phyloP scores from a whole-genome alignment of 30 jellyfish, hydroid and myxozoan genomes.

The Hydractinia echinata region DNA sequence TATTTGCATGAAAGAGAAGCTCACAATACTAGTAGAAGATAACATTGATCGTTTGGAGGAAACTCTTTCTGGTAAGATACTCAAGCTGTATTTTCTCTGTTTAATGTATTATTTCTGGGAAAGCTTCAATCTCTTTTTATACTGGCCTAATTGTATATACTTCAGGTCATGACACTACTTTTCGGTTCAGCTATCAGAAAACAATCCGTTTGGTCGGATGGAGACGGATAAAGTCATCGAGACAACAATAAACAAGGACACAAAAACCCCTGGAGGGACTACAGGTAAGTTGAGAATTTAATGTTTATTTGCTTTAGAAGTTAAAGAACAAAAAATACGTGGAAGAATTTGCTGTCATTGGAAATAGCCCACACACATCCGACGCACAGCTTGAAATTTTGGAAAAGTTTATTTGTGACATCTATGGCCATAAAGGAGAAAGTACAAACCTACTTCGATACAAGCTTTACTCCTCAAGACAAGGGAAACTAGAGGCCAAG shows the following conservation, averaged over 20 bases:
- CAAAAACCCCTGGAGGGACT: constrained; percentile 46
- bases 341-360: constrained; percentile 18
- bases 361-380: constrained; percentile 11
- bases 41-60: constrained; percentile 23
- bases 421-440: constrained; percentile 25
- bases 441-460: constrained; percentile 29
- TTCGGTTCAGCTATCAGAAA: constrained; percentile 35
- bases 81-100: too few relatives aligned
- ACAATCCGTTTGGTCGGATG: constrained; percentile 46
- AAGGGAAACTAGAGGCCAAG: constrained; percentile 21
- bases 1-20: constrained; percentile 2
- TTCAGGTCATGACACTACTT: too few relatives aligned
- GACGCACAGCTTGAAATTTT: background rate
- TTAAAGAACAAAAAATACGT: constrained; percentile 3
- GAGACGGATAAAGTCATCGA: constrained; percentile 45
- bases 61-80: constrained; percentile 24
- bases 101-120: too few relatives aligned
- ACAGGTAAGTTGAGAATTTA: background rate
- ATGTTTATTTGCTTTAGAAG: too few relatives aligned
- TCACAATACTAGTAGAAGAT: constrained; percentile 7
- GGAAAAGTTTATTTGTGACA: constrained; percentile 20
- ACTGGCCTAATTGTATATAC: too few relatives aligned
- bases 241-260: constrained; percentile 36
- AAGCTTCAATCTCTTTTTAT: too few relatives aligned
- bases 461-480: constrained; percentile 34